These are phyloP conservation scores for Himalopsyche tibetana DNA, from an alignment of 2,888 invertebrate genomes.

Conservation along the genomic window DNA sequence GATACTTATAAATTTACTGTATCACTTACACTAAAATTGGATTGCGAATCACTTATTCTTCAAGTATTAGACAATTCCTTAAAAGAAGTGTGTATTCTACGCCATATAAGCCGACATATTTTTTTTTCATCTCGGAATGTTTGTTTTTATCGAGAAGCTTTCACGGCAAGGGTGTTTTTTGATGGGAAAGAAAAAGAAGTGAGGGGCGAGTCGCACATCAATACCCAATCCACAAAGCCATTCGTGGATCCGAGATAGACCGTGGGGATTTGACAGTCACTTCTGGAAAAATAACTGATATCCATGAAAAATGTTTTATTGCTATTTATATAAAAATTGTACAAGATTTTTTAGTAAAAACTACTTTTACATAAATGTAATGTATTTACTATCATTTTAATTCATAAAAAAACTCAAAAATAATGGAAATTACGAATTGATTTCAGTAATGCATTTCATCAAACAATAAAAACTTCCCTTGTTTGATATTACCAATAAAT, in stretches of 20 bases:
- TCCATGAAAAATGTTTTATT: conserved; percentile 44
- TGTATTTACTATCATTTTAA: too few relatives aligned
- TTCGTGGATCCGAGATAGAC: conserved; percentile 53
- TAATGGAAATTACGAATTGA: too few relatives aligned
- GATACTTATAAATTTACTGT: not conserved
- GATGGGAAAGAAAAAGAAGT: conserved; percentile 44
- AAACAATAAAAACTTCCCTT: too few relatives aligned
- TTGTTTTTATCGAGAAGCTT: conserved; percentile 34
- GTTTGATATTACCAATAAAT: too few relatives aligned
- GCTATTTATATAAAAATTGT: not conserved
- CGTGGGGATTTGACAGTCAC: conserved; percentile 62
- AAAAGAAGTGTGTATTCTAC: not conserved
- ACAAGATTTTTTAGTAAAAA: too few relatives aligned
- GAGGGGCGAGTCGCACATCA: conserved; percentile 58
- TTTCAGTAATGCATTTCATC: too few relatives aligned
- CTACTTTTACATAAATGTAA: too few relatives aligned
- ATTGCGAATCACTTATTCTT: conserved; percentile 3
- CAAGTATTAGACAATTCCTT: not conserved
- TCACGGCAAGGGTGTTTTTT: conserved; percentile 34
- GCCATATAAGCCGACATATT: conserved; percentile 16
- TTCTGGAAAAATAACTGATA: conserved; percentile 58
- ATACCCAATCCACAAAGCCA: conserved; percentile 60
- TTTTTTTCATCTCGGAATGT: conserved; percentile 11
- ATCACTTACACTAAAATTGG: not conserved
- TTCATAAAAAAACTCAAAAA: too few relatives aligned